Evolutionary conservation across 2,888 invertebrate genomes (phyloP).

Genomic region (Tridacna crocea): DNA sequence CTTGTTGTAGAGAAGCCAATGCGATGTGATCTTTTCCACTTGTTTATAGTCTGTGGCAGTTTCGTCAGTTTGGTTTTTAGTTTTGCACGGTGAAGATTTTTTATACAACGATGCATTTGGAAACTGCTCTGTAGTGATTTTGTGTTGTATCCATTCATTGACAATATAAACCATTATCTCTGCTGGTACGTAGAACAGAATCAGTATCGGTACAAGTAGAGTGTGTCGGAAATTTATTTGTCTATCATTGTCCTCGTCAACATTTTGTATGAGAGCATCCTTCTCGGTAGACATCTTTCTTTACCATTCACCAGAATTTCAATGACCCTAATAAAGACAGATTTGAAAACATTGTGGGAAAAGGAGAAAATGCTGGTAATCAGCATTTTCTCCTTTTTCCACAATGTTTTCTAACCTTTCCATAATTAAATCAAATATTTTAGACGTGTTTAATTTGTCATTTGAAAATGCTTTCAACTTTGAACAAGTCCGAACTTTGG

Average conservation of each 20-base stretch:
- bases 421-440: too few species aligned
- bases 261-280: background rate
- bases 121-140: slow-evolving; percentile 15
- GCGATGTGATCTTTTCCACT: slow-evolving; percentile 17
- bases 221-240: background rate
- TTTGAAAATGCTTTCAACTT: background rate
- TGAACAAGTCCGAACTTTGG: background rate
- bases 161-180: background rate
- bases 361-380: slow-evolving; percentile 3
- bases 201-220: background rate
- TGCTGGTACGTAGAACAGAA: background rate
- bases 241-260: background rate
- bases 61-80: slow-evolving; percentile 3
- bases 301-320: background rate
- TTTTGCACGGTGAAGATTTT: slow-evolving; percentile 11
- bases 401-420: background rate
- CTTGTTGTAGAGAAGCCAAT: slow-evolving; percentile 33
- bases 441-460: background rate
- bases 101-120: slow-evolving; percentile 7
- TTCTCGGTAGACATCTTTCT: background rate
- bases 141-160: slow-evolving; percentile 53
- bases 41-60: background rate
- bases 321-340: background rate
- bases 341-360: background rate
- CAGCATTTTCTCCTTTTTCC: background rate